phyloP scores from a whole-genome alignment of 2,113 vertebrate genomes.

The Tapirus terrestris region DNA sequence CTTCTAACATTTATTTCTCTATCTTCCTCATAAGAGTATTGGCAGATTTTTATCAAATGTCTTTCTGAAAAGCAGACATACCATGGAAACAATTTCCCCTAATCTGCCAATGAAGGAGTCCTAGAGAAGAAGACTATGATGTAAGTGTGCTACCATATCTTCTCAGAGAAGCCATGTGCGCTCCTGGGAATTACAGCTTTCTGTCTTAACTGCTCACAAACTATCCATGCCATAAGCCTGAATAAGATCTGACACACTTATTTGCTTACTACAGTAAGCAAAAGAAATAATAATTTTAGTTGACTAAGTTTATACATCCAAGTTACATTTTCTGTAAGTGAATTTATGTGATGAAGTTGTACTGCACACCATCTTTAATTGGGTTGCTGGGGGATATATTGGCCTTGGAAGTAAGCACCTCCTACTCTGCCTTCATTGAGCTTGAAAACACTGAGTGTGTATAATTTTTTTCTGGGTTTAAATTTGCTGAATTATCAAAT shows the following conservation, averaged over 20 bases:
- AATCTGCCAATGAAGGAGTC: not conserved
- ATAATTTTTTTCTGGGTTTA: not conserved
- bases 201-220: not conserved
- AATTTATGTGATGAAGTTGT: not conserved
- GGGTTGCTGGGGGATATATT: not conserved
- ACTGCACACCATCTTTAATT: not conserved
- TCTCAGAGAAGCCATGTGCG: not conserved
- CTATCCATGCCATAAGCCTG: not conserved
- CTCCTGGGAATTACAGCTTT: not conserved
- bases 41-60: not conserved
- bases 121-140: not conserved
- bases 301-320: not conserved
- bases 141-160: not conserved
- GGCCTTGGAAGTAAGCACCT: not conserved
- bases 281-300: not conserved
- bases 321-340: rapidly evolving
- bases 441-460: not conserved
- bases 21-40: not conserved
- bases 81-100: not conserved
- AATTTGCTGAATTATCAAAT: not conserved
- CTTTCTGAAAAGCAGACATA: not conserved
- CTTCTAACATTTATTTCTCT: not conserved
- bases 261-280: not conserved
- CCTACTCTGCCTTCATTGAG: not conserved
- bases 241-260: not conserved